Evolutionary conservation across 2,797 vertebrate species (phyloP).

Genomic region (Anguilla anguilla): DNA sequence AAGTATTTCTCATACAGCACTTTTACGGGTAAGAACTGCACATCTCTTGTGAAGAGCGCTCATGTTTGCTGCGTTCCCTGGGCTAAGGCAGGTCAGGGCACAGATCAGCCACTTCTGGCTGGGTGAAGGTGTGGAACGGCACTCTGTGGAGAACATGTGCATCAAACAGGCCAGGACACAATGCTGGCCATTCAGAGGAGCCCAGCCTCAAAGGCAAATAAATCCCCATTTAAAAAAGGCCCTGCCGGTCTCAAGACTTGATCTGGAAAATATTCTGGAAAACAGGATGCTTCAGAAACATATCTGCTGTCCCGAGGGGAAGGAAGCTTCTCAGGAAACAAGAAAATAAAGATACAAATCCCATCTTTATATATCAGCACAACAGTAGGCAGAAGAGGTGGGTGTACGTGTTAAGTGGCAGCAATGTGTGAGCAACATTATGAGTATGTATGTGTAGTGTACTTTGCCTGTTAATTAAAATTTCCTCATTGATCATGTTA

Average conservation of each 20-base stretch:
- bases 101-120: not conserved
- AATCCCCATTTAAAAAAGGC: not conserved
- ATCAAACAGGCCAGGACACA: not conserved
- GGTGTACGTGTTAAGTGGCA: not conserved
- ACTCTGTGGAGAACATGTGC: conserved; percentile 15
- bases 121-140: not conserved
- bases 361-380: not conserved
- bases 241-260: not conserved
- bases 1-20: not conserved
- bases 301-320: not conserved
- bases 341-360: not conserved
- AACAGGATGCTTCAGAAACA: not conserved
- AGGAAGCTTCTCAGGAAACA: not conserved
- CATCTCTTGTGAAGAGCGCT: not conserved
- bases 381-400: no score
- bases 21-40: not conserved
- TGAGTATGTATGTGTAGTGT: not conserved
- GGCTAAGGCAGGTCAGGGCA: not conserved
- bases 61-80: not conserved
- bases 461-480: not conserved
- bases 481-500: no score
- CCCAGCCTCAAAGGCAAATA: not conserved
- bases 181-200: conserved; percentile 15
- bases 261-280: not conserved
- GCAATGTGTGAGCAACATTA: not conserved